Conservation (phyloP, 2,113 vertebrate species). For the Brachyhypopomus gauderio region DNA sequence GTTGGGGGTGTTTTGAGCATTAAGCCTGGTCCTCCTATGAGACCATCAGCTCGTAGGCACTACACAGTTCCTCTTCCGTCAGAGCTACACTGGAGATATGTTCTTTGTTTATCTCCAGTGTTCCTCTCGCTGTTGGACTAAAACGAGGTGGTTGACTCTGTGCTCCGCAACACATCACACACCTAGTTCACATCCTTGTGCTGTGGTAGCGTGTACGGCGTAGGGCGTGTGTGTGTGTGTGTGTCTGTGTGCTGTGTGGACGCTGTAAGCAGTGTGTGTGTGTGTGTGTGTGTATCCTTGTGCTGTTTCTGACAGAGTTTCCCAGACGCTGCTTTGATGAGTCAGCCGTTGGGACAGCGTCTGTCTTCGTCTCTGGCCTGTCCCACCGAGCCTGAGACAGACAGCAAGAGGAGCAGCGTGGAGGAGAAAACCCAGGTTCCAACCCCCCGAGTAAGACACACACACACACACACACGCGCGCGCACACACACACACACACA, state of each 20-base stretch:
- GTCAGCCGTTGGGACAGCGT: conserved; percentile 47
- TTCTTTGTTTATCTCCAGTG: background rate
- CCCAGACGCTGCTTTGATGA: conserved; percentile 26
- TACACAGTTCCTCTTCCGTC: background rate
- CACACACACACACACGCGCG: background rate
- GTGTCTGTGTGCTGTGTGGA: background rate
- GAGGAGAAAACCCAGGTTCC: conserved; percentile 35
- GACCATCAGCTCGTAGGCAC: conserved; percentile 4
- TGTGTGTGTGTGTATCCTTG: background rate
- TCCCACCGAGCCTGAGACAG: conserved; percentile 32
- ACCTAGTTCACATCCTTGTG: background rate
- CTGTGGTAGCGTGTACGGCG: too few species aligned
- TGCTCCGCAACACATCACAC: background rate
- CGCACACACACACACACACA: background rate
- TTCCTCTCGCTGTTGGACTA: background rate
- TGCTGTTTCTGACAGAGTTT: conserved; percentile 50
- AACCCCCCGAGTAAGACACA: conserved; percentile 40
- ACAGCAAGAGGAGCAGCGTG: conserved; percentile 40
- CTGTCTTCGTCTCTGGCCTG: conserved; percentile 42
- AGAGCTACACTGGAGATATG: background rate
- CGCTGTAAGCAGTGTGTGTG: background rate
- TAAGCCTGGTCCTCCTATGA: background rate
- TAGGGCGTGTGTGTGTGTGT: background rate
- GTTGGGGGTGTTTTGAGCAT: background rate
- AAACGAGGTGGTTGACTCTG: background rate